phyloP scores from a whole-genome alignment of 2,888 invertebrate genomes.

The Pseudococcus viburni region DNA sequence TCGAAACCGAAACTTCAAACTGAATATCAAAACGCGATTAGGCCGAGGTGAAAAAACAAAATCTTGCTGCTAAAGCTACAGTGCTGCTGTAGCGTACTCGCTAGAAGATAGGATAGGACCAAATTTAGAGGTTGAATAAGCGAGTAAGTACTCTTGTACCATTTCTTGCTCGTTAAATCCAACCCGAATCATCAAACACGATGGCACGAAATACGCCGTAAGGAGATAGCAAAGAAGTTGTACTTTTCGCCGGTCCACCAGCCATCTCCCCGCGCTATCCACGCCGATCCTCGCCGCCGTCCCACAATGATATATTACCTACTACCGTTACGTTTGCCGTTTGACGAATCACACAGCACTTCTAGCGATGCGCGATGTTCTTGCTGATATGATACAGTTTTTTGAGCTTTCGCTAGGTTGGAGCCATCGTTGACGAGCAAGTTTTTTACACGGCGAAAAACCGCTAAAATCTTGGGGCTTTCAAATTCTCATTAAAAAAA shows the following conservation, averaged over 20 bases:
- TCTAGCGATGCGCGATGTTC: not conserved
- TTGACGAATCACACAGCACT: constrained; percentile 24
- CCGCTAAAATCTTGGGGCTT: not conserved
- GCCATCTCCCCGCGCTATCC: not conserved
- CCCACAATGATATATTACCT: constrained; percentile 13
- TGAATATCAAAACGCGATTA: not conserved
- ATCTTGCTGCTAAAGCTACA: not conserved
- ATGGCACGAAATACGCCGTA: not conserved
- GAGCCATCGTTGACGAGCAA: not conserved
- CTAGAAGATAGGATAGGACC: not conserved
- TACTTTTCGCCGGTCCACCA: not conserved
- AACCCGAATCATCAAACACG: not conserved
- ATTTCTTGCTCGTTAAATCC: constrained; percentile 41
- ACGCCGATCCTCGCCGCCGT: not conserved
- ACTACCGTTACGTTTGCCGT: not conserved
- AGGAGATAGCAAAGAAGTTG: not conserved
- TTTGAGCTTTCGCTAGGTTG: not conserved
- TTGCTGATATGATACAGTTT: constrained; percentile 27
- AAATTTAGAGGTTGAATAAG: not conserved
- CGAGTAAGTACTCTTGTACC: not conserved
- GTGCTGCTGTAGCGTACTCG: not conserved
- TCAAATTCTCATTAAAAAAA: constrained; percentile 36
- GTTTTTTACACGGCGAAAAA: constrained; percentile 31
- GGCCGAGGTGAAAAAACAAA: not conserved
- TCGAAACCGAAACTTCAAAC: not conserved